Percentiles rank a stretch among this genome's conserved stretches.
These are phyloP conservation scores for Lasioglossum pauxillum DNA, from an alignment of 2,888 invertebrate genomes.

Conservation along the genomic window DNA sequence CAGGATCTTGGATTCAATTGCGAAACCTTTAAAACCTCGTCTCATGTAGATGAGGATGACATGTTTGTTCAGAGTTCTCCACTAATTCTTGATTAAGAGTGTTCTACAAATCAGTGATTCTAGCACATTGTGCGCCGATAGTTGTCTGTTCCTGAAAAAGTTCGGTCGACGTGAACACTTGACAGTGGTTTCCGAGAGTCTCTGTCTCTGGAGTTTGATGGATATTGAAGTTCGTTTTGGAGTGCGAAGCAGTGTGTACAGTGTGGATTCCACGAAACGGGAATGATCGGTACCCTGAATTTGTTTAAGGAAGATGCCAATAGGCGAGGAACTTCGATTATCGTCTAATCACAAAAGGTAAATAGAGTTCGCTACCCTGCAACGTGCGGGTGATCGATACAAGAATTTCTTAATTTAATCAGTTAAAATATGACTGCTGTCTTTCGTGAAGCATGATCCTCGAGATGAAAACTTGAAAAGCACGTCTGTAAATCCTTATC, in stretches of 20 bases:
- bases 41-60: background rate
- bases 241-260: background rate
- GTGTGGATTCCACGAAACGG: background rate
- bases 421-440: background rate
- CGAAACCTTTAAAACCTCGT: background rate
- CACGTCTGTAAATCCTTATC: background rate
- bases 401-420: background rate
- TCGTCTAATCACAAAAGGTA: conserved; percentile 14
- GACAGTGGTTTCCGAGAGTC: background rate
- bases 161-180: background rate
- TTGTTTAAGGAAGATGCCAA: conserved; percentile 5
- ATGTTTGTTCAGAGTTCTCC: background rate
- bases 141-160: background rate
- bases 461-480: background rate
- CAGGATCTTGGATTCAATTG: background rate
- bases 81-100: background rate
- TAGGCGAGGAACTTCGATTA: background rate
- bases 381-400: background rate
- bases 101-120: background rate
- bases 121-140: background rate
- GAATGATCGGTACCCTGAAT: background rate
- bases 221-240: background rate
- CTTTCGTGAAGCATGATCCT: background rate
- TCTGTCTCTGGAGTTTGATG: background rate
- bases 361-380: background rate